Percentiles rank a stretch among this genome's conserved stretches.
Evolutionary conservation across 2,888 invertebrate genomes (phyloP).

Genomic region (Callyntrura guangdongensis): DNA sequence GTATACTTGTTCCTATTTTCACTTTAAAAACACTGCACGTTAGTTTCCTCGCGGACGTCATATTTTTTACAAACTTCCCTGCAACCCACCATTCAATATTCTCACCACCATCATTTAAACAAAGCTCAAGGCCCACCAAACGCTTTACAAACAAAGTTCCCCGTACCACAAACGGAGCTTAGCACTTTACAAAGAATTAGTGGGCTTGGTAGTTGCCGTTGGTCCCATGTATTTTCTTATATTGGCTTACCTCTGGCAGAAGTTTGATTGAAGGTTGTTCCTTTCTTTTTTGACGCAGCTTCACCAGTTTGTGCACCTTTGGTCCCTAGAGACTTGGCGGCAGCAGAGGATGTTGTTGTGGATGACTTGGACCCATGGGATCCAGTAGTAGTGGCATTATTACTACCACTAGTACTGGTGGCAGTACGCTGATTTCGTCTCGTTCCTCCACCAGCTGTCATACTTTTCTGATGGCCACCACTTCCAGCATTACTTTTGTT

Average conservation of each 20-base stretch:
- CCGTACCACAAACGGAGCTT: too few relatives aligned
- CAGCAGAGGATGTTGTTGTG: neutral
- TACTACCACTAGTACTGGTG: neutral
- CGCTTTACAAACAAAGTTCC: too few relatives aligned
- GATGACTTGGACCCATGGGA: conserved; percentile 54
- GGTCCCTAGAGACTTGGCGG: conserved; percentile 61
- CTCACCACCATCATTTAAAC: too few relatives aligned
- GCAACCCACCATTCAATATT: too few relatives aligned
- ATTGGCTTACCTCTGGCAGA: conserved; percentile 49
- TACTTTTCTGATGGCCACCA: conserved; percentile 26
- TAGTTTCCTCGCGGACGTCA: too few relatives aligned
- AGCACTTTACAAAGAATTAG: too few relatives aligned
- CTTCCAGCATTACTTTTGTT: conserved; percentile 1
- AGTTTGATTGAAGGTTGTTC: conserved; percentile 41
- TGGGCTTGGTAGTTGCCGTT: too few relatives aligned
- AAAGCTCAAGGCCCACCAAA: too few relatives aligned
- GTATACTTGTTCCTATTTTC: neutral
- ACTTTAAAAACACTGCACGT: neutral
- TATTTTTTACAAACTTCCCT: too few relatives aligned
- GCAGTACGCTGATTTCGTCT: conserved; percentile 51
- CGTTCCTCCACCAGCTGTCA: conserved; percentile 70
- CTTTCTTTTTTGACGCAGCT: conserved; percentile 40
- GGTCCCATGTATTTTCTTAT: neutral
- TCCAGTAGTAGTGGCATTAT: conserved; percentile 12
- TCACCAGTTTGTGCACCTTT: conserved; percentile 36